Conservation (phyloP, 1,140 invertebrate genomes). For the Goniozus legneri region DNA sequence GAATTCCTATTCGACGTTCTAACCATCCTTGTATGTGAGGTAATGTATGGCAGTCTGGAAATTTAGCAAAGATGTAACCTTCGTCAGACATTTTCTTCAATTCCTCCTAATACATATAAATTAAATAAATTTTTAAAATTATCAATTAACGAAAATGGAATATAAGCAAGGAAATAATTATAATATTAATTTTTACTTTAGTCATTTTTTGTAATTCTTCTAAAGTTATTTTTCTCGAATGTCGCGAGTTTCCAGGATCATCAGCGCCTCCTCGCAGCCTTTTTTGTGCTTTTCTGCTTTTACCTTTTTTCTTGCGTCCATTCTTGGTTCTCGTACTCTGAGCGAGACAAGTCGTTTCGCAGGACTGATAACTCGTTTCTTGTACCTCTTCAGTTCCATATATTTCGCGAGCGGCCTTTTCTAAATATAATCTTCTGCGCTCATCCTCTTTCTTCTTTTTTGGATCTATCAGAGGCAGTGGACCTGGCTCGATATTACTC, state of each 20-base stretch:
- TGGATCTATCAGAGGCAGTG: constrained; percentile 5
- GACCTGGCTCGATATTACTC: constrained; percentile 11
- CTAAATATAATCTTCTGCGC: neutral
- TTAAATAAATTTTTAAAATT: too few species aligned
- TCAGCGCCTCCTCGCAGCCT: neutral
- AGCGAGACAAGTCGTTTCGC: neutral
- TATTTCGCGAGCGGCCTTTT: constrained; percentile 13
- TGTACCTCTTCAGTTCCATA: constrained; percentile 2
- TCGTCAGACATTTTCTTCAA: constrained; percentile 36
- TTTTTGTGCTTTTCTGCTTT: neutral
- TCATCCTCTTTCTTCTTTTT: constrained; percentile 7
- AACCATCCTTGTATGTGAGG: constrained; percentile 41
- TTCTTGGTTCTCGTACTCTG: neutral
- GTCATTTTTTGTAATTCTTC: too few species aligned
- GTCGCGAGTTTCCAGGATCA: constrained; percentile 1
- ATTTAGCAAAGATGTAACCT: constrained; percentile 39
- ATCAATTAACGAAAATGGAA: constrained; percentile 4
- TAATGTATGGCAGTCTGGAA: constrained; percentile 37
- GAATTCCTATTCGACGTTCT: constrained; percentile 33
- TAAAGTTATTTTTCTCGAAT: constrained; percentile 3
- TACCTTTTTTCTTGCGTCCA: neutral
- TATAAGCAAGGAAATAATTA: neutral
- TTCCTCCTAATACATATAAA: too few species aligned
- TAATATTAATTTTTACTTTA: too few species aligned
- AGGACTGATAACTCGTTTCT: neutral